A percentile compares a stretch with the other conserved stretches of the same genome.
phyloP scores from a whole-genome alignment of 2,113 vertebrate species.

The Benitochromis conjunctus region DNA sequence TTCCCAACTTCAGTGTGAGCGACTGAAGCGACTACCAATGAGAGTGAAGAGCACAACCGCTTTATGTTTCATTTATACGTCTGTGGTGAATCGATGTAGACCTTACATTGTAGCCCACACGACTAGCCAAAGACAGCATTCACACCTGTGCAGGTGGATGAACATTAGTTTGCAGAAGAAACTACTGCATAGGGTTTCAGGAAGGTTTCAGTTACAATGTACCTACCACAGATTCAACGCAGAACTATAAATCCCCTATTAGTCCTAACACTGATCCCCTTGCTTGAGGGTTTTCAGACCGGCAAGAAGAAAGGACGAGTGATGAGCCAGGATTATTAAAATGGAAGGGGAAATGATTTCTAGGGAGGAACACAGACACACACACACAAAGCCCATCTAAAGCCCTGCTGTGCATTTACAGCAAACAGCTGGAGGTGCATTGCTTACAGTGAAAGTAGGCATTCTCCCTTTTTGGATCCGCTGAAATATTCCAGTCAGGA shows the following conservation, averaged over 20 bases:
- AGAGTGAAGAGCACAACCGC: not conserved
- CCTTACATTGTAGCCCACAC: not conserved
- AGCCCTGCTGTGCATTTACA: not conserved
- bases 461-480: conserved; percentile 35
- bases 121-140: not conserved
- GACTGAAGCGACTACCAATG: not conserved
- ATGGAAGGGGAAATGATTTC: not conserved
- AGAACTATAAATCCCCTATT: not conserved
- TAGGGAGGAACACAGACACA: not conserved
- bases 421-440: not conserved
- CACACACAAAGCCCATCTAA: not conserved
- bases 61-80: not conserved
- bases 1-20: not conserved
- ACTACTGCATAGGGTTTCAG: not conserved
- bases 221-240: not conserved
- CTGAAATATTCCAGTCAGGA: conserved; percentile 15
- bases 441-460: conserved; percentile 39
- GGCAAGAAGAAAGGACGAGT: not conserved
- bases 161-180: not conserved
- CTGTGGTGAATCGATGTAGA: not conserved
- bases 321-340: not conserved
- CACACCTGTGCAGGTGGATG: not conserved
- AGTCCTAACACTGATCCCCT: not conserved
- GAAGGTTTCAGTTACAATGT: not conserved
- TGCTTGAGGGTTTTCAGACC: not conserved